Evolutionary conservation across 2,888 invertebrate genomes (phyloP).

Genomic region (Arrhopalites spinosus): DNA sequence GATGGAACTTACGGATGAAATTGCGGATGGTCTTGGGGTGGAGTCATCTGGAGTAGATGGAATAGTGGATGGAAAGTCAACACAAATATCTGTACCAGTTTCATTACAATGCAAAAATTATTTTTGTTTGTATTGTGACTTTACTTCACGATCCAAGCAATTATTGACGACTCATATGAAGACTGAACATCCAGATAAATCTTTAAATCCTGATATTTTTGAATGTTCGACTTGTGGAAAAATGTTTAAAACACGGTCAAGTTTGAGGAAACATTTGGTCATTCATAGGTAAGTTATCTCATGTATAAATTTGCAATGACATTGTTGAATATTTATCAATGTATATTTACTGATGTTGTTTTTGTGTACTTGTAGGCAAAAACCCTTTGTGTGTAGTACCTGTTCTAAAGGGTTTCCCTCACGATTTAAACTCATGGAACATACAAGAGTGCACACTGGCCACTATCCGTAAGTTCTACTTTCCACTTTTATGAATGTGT

Average conservation of each 20-base stretch:
- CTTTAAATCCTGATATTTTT: conserved; percentile 47
- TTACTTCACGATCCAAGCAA: conserved; percentile 40
- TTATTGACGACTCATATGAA: conserved; percentile 45
- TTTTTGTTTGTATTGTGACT: conserved; percentile 51
- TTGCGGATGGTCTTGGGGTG: background rate
- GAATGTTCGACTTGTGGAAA: conserved; percentile 55
- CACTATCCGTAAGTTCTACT: too few relatives aligned
- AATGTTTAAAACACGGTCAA: conserved; percentile 46
- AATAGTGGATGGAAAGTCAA: conserved; percentile 5
- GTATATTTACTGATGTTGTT: background rate
- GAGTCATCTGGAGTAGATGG: background rate
- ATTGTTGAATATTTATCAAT: conserved; percentile 32
- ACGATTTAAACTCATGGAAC: conserved; percentile 52
- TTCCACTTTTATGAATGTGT: too few relatives aligned
- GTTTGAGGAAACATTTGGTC: conserved; percentile 52
- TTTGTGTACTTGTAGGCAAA: conserved; percentile 38
- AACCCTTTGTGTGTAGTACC: conserved; percentile 44
- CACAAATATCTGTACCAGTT: background rate
- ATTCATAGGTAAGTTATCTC: conserved; percentile 48
- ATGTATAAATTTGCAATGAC: too few relatives aligned
- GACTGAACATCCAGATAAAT: conserved; percentile 46
- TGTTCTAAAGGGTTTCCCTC: conserved; percentile 54
- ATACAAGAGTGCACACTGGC: conserved; percentile 52
- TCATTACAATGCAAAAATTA: conserved; percentile 16
- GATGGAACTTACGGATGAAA: background rate